Percentiles rank a stretch among this genome's conserved stretches.
Conservation (phyloP, 2,888 invertebrate species). For the Alsophila aescularia region DNA sequence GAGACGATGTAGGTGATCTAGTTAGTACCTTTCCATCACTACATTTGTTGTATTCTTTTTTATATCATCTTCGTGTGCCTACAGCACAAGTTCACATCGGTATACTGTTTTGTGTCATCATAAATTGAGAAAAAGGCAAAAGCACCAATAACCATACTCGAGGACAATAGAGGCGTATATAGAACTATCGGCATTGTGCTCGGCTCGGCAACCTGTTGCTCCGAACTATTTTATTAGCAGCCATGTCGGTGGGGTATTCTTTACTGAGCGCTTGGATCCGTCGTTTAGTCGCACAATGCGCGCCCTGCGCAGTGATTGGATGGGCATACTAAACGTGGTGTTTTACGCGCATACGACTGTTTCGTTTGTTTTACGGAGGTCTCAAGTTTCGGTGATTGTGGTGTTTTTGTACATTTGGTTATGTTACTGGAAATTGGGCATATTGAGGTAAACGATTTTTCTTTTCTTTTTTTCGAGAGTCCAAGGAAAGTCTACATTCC, state of each 20-base stretch:
- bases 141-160: slow-evolving; percentile 15
- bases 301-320: slow-evolving; percentile 72
- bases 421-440: slow-evolving; percentile 36
- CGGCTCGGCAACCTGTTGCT: slow-evolving; percentile 77
- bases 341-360: slow-evolving; percentile 48
- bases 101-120: not conserved
- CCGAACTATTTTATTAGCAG: slow-evolving; percentile 82
- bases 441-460: slow-evolving; percentile 16
- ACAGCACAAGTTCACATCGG: no score
- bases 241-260: slow-evolving; percentile 81
- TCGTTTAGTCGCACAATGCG: slow-evolving; percentile 70
- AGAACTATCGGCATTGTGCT: slow-evolving; percentile 66
- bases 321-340: slow-evolving; percentile 63
- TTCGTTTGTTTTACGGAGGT: slow-evolving; percentile 51
- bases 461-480: not conserved
- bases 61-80: not conserved
- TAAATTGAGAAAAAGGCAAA: slow-evolving; percentile 6
- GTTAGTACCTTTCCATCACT: no score
- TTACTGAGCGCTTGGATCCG: slow-evolving; percentile 47
- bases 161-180: slow-evolving; percentile 21
- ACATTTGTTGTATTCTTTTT: no score
- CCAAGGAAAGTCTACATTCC: not conserved
- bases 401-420: slow-evolving; percentile 43
- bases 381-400: slow-evolving; percentile 26
- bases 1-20: no score